Conservation (phyloP, 2,113 vertebrate species). For the Bos indicus region DNA sequence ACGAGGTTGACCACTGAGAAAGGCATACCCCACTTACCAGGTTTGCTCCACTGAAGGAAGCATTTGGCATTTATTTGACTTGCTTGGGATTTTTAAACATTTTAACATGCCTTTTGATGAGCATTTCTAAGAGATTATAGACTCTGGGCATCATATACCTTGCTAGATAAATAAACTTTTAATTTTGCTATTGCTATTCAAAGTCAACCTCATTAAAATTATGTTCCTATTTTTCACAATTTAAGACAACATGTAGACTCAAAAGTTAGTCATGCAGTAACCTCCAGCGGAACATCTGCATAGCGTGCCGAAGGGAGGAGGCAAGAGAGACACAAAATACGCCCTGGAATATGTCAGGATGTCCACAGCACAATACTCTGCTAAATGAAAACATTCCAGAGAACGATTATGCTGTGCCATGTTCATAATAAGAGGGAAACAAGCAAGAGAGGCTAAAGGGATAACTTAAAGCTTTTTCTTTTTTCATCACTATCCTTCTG, state of each 20-base stretch:
- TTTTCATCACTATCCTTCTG: neutral
- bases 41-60: neutral
- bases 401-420: neutral
- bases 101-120: neutral
- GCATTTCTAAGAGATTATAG: neutral
- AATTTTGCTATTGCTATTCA: neutral
- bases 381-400: constrained; percentile 24
- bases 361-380: neutral
- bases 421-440: neutral
- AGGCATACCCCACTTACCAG: neutral
- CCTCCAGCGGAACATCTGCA: constrained; percentile 2
- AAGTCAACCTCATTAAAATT: neutral
- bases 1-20: neutral
- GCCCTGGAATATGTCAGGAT: neutral
- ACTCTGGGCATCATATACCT: neutral
- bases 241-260: constrained; percentile 7
- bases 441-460: neutral
- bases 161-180: neutral
- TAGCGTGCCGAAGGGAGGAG: constrained; percentile 16
- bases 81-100: neutral
- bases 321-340: neutral
- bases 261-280: neutral
- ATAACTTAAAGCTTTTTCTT: neutral
- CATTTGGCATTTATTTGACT: neutral
- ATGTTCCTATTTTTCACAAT: neutral